Percentiles rank a stretch among this genome's conserved stretches.
These are phyloP conservation scores for Ameiurus melas DNA, from an alignment of 2,113 vertebrate species.

Conservation along the genomic window DNA sequence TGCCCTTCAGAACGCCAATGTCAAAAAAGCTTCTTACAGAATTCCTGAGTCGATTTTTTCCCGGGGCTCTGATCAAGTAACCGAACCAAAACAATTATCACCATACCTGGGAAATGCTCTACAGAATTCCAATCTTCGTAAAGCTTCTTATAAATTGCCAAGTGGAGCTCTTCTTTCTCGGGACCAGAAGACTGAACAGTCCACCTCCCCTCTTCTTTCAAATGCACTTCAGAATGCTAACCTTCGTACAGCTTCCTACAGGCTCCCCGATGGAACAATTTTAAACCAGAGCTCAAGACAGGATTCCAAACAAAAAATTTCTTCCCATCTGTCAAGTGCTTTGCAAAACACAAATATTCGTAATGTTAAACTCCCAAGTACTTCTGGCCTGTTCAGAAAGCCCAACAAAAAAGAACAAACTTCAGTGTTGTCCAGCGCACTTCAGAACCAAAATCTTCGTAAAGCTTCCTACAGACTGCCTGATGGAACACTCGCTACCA, in stretches of 20 bases:
- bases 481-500: slow-evolving; percentile 67
- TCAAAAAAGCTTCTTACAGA: slow-evolving; percentile 63
- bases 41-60: slow-evolving; percentile 55
- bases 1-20: slow-evolving; percentile 63
- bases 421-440: slow-evolving; percentile 63
- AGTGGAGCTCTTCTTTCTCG: slow-evolving; percentile 55
- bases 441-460: slow-evolving; percentile 66
- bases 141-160: slow-evolving; percentile 69
- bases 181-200: slow-evolving; percentile 42
- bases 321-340: slow-evolving; percentile 67
- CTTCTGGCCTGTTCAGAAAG: slow-evolving; percentile 55
- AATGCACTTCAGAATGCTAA: slow-evolving; percentile 62
- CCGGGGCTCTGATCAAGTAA: slow-evolving; percentile 38
- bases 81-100: slow-evolving; percentile 49
- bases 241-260: slow-evolving; percentile 64
- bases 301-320: slow-evolving; percentile 50
- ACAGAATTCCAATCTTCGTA: slow-evolving; percentile 65
- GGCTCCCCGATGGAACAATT: slow-evolving; percentile 58
- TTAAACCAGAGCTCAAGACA: slow-evolving; percentile 42
- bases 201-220: slow-evolving; percentile 44
- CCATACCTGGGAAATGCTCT: slow-evolving; percentile 66
- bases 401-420: slow-evolving; percentile 46
- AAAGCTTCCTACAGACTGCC: slow-evolving; percentile 68
- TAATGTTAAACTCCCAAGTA: slow-evolving; percentile 66
- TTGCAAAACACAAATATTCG: slow-evolving; percentile 66